phyloP scores from a whole-genome alignment of 2,113 vertebrate genomes.

The Gopherus evgoodei region DNA sequence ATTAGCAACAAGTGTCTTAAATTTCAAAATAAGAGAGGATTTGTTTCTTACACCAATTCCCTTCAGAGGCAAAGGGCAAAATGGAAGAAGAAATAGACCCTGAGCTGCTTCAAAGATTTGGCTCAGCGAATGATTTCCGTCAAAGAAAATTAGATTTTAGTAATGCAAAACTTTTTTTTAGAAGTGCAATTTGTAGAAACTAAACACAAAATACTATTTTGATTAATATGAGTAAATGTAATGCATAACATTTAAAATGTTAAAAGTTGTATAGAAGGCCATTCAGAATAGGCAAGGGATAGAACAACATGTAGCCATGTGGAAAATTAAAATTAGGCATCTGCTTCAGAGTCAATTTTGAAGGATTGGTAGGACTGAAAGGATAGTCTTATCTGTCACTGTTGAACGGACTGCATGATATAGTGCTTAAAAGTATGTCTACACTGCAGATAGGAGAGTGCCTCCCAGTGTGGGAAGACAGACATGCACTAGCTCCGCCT shows the following conservation, averaged over 20 bases:
- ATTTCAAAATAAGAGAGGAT: not conserved
- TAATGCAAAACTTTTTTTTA: not conserved
- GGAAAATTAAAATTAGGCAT: not conserved
- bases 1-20: not conserved
- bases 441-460: not conserved
- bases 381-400: not conserved
- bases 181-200: not conserved
- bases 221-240: not conserved
- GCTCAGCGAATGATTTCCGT: not conserved
- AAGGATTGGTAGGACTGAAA: not conserved
- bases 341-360: fast-evolving
- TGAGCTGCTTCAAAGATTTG: not conserved
- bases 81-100: not conserved
- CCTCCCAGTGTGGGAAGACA: not conserved
- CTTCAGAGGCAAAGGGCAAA: not conserved
- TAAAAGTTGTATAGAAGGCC: not conserved
- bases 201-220: not conserved
- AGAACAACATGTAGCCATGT: not conserved
- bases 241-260: not conserved
- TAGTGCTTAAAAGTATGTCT: not conserved
- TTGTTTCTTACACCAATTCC: not conserved
- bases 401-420: not conserved
- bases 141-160: not conserved
- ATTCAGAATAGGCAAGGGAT: not conserved
- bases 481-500: not conserved